Percentiles rank a stretch among this genome's conserved stretches.
phyloP scores from a whole-genome alignment of 2,888 invertebrate genomes.

The Meganola albula region DNA sequence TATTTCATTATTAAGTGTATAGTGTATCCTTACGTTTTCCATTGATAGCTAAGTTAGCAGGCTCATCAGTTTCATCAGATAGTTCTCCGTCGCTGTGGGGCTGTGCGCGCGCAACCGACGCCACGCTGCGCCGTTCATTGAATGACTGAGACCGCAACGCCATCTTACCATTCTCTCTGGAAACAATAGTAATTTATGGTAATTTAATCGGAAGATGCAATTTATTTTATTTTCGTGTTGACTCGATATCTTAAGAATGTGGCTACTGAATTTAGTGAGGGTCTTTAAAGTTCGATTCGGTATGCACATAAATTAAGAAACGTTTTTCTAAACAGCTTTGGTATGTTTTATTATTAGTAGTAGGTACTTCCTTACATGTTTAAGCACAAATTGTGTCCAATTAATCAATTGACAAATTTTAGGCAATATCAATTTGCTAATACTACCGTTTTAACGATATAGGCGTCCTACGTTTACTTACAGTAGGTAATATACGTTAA shows the following conservation, averaged over 20 bases:
- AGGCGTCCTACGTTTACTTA: too few relatives aligned
- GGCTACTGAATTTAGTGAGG: slow-evolving; percentile 21
- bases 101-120: slow-evolving; percentile 57
- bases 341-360: too few relatives aligned
- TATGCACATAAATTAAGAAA: too few relatives aligned
- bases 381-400: too few relatives aligned
- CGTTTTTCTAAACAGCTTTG: too few relatives aligned
- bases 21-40: slow-evolving; percentile 50
- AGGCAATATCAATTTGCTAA: too few relatives aligned
- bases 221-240: slow-evolving; percentile 22
- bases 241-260: slow-evolving; percentile 22
- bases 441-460: too few relatives aligned
- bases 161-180: slow-evolving; percentile 72
- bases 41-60: slow-evolving; percentile 47
- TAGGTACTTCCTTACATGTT: too few relatives aligned
- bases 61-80: slow-evolving; percentile 61
- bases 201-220: slow-evolving; percentile 30
- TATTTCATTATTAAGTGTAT: not conserved
- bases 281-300: too few relatives aligned
- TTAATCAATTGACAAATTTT: too few relatives aligned
- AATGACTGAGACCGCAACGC: slow-evolving; percentile 72
- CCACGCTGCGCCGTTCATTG: slow-evolving; percentile 61
- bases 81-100: slow-evolving; percentile 73
- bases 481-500: too few relatives aligned
- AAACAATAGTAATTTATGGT: slow-evolving; percentile 34